These are phyloP conservation scores for Latrodectus elegans DNA, from an alignment of 2,888 invertebrate genomes.

Conservation along the genomic window DNA sequence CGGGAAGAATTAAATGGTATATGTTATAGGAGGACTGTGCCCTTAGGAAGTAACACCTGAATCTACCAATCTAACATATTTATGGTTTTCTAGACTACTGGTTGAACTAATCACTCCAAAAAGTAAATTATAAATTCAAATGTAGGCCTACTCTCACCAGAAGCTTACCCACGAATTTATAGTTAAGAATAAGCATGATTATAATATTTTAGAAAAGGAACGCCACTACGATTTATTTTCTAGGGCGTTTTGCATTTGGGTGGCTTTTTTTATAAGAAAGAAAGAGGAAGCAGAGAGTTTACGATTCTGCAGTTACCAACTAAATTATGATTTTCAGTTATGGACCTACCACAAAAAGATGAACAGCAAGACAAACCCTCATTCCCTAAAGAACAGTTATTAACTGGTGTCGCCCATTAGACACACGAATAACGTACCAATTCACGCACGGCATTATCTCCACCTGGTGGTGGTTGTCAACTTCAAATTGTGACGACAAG, in stretches of 20 bases:
- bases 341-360: background rate
- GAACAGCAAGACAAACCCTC: background rate
- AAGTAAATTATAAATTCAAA: no score
- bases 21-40: no score
- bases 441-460: constrained; percentile 15
- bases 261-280: background rate
- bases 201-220: background rate
- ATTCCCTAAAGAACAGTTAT: background rate
- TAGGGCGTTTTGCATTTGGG: background rate
- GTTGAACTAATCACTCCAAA: no score
- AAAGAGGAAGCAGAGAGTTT: background rate
- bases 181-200: no score
- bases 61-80: no score
- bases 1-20: no score
- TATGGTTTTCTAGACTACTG: no score
- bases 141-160: no score
- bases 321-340: background rate
- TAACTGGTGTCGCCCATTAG: background rate
- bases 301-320: background rate
- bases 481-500: background rate
- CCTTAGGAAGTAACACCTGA: no score
- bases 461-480: constrained; percentile 17
- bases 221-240: background rate
- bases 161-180: no score
- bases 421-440: constrained; percentile 29